Evolutionary conservation across 2,888 invertebrate genomes (phyloP), one percentile per base, ranked within the genome.

Genomic region (Drosophila fungiperda): DNA sequence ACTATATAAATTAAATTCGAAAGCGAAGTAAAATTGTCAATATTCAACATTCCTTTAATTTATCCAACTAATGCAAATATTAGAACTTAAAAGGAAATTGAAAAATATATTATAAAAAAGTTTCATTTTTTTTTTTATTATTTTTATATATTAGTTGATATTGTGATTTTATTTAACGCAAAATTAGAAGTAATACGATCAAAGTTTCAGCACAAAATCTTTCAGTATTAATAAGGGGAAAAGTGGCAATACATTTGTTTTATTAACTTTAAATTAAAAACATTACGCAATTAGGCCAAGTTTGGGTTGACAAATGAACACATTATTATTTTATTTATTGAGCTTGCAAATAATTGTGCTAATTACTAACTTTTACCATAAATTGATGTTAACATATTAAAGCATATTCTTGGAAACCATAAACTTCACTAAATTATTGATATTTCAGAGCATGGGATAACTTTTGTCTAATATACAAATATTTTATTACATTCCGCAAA

Each of bases 11-110:
- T 29, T 11, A 12, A 32, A 45, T 38, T 23, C 45, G 2, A 23
- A 23, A 29, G 23, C 48, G 35, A 23, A 70, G 23, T 36, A 36
- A 29, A 68, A 38, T 61, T 40, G 12, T 42, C 26, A 23, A 36
- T 49, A 61, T 48, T 23, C 11, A 23, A 20, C 72, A 69, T 69
- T 70, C 60, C 60, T 29, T 26, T 29, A 50, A 52, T 38, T 26
- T 59, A 67, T 50, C n/a, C 23, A 17, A 29, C 15, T 23, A 9
- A 26, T 33, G 45, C 17, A 9, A 36, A 26, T 17, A 26, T 7
- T 7, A 36, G 2, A 7, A 8, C n/a, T 29, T n/a, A 1, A n/a
- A 29, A 15, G 45, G 45, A 23, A 45, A 26, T n/a, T 36, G 26
- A 36, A 54, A 36, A 36, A n/a, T 26, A 26, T 9, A 35, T 8